phyloP scores from a whole-genome alignment of 2,113 vertebrate species.

The Sylvietta virens region DNA sequence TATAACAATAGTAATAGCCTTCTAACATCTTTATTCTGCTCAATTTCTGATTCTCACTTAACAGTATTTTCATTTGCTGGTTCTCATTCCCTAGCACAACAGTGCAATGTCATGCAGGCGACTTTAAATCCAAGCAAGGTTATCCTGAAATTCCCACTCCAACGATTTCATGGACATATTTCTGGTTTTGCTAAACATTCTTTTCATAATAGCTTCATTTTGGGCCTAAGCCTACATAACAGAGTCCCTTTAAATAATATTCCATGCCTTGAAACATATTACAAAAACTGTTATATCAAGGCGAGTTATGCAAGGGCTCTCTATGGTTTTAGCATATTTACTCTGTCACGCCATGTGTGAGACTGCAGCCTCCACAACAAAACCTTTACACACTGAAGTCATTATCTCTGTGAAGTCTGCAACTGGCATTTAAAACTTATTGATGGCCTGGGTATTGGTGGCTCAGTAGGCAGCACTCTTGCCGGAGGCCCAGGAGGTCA shows the following conservation, averaged over 20 bases:
- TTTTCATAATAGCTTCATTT: conserved; percentile 52
- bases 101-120: not conserved
- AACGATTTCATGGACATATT: conserved; percentile 49
- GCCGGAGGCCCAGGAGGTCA: conserved; percentile 44
- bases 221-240: conserved; percentile 34
- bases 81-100: conserved; percentile 43
- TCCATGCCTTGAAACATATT: conserved; percentile 51
- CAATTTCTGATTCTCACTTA: conserved; percentile 19
- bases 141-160: conserved; percentile 53
- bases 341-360: conserved; percentile 32
- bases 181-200: conserved; percentile 55
- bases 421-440: conserved; percentile 60
- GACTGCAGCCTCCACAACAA: conserved; percentile 34
- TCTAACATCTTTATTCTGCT: not conserved
- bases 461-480: conserved; percentile 57
- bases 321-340: conserved; percentile 36
- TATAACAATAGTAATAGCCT: not conserved
- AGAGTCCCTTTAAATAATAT: conserved; percentile 56
- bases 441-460: conserved; percentile 52
- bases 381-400: conserved; percentile 55
- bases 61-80: conserved; percentile 33
- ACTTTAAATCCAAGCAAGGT: conserved; percentile 52
- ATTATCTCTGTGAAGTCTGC: conserved; percentile 46
- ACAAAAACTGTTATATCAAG: conserved; percentile 59
- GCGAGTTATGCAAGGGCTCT: conserved; percentile 45